Conservation (phyloP, 2,113 vertebrate species). For the Neotoma lepida region DNA sequence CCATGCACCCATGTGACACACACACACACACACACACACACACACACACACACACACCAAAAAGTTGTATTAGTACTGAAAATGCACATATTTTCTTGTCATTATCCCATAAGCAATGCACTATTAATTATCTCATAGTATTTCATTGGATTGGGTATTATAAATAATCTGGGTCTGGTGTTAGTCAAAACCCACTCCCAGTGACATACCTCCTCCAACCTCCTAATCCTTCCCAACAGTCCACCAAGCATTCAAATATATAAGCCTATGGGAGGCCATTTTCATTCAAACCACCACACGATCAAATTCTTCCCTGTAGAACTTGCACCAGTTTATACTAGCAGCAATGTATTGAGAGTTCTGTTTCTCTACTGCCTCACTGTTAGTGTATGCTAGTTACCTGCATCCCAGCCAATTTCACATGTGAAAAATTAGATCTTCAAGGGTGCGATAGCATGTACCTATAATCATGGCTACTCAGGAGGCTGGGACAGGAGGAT, state of each 20-base stretch:
- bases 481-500: background rate
- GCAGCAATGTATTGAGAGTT: background rate
- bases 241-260: background rate
- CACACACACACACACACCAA: too few relatives aligned
- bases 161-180: background rate
- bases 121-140: background rate
- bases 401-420: background rate
- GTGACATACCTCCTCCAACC: background rate
- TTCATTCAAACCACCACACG: background rate
- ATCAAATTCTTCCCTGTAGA: background rate
- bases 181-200: background rate
- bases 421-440: background rate
- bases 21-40: background rate
- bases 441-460: background rate
- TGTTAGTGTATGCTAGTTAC: background rate
- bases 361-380: background rate
- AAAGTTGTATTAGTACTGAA: background rate
- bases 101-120: background rate
- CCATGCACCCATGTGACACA: background rate
- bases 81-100: background rate
- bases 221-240: background rate
- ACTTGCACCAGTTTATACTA: conserved; percentile 20
- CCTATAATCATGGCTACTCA: background rate
- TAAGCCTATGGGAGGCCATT: background rate
- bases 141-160: background rate